These are phyloP conservation scores for Helostoma temminkii DNA, from an alignment of 2,797 vertebrate genomes.

Conservation along the genomic window DNA sequence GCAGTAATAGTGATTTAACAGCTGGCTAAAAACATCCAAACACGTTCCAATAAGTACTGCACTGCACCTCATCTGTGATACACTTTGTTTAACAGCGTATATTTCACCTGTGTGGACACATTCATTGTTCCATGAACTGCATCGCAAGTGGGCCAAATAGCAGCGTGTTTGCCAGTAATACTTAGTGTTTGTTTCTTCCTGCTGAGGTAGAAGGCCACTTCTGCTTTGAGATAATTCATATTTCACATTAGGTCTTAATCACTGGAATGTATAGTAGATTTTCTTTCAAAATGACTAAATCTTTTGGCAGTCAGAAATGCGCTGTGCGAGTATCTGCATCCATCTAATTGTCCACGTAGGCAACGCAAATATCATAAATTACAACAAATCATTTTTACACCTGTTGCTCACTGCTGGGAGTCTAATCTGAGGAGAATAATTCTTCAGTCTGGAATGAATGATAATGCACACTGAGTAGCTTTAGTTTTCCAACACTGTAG, in stretches of 20 bases:
- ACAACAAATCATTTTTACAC: slow-evolving; percentile 45
- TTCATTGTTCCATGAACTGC: slow-evolving; percentile 50
- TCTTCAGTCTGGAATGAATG: slow-evolving; percentile 14
- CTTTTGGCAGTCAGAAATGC: slow-evolving; percentile 25
- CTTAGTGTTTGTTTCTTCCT: slow-evolving; percentile 59
- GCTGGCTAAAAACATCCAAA: slow-evolving; percentile 52
- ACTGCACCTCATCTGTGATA: slow-evolving; percentile 31
- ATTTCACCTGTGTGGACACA: slow-evolving; percentile 66
- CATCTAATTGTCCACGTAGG: slow-evolving; percentile 10
- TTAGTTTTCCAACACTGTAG: too few relatives aligned
- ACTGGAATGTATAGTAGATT: slow-evolving; percentile 14
- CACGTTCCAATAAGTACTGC: slow-evolving; percentile 47
- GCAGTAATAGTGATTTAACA: slow-evolving; percentile 68
- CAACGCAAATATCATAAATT: slow-evolving; percentile 37
- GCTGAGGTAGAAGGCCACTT: slow-evolving; percentile 47
- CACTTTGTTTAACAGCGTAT: slow-evolving; percentile 49
- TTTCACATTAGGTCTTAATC: slow-evolving; percentile 49
- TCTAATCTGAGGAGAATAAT: slow-evolving; percentile 28
- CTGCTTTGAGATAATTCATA: slow-evolving; percentile 40
- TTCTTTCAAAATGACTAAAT: slow-evolving; percentile 13
- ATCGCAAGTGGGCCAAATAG: slow-evolving; percentile 45
- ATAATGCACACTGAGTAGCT: neutral
- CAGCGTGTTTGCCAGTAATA: slow-evolving; percentile 38
- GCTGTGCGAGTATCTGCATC: slow-evolving; percentile 10
- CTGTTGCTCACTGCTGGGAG: slow-evolving; percentile 30